phyloP scores from a whole-genome alignment of 2,888 invertebrate species.

The Cheilosia soror region DNA sequence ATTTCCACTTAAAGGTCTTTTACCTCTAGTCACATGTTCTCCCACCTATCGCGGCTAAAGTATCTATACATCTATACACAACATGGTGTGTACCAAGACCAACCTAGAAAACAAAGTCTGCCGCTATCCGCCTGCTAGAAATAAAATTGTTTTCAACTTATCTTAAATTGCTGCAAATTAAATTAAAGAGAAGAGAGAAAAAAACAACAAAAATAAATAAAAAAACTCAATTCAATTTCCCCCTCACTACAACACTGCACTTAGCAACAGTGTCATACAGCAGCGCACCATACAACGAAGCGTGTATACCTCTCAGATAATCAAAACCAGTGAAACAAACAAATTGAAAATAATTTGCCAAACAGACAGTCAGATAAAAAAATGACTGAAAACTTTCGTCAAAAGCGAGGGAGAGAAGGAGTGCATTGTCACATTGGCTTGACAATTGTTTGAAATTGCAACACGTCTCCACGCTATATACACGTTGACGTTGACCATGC shows the following conservation, averaged over 20 bases:
- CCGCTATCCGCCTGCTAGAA: constrained; percentile 27
- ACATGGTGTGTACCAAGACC: background rate
- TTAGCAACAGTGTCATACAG: constrained; percentile 50
- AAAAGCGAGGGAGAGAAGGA: constrained; percentile 35
- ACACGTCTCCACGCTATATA: constrained; percentile 57
- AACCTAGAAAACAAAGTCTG: constrained; percentile 12
- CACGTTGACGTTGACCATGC: constrained; percentile 60
- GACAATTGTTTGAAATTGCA: constrained; percentile 70
- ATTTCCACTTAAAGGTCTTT: constrained; percentile 58
- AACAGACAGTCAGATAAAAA: constrained; percentile 50
- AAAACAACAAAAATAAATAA: background rate
- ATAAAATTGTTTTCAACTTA: constrained; percentile 55
- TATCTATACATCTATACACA: background rate
- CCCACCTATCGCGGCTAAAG: constrained; percentile 31
- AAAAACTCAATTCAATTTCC: constrained; percentile 28
- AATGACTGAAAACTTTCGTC: constrained; percentile 38
- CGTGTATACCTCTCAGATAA: constrained; percentile 32
- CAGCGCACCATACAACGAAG: background rate
- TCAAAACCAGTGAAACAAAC: constrained; percentile 65
- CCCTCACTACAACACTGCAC: constrained; percentile 50
- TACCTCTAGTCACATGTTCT: constrained; percentile 43
- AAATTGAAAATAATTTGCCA: constrained; percentile 68
- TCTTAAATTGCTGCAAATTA: constrained; percentile 66
- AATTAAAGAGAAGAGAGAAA: constrained; percentile 45
- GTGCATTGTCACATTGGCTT: constrained; percentile 55